Evolutionary conservation across 2,113 vertebrate genomes (phyloP), one percentile per base, ranked within the genome.

Genomic region (Neodontobutis hainanensis): DNA sequence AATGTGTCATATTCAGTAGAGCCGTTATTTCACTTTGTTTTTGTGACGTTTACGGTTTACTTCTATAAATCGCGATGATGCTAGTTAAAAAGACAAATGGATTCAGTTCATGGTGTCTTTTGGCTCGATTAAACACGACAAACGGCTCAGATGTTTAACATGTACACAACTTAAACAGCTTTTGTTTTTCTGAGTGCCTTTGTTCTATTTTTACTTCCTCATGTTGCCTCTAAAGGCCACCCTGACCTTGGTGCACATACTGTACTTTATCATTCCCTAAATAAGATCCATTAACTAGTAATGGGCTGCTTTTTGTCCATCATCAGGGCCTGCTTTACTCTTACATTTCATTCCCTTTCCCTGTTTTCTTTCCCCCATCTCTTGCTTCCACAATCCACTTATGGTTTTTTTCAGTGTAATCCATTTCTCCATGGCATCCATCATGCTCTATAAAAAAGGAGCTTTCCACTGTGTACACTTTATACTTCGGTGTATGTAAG

Each of bases 401-500:
- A 38, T 36, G 36, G 56, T 60, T 56, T 35, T 34, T 61, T 27
- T 47, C 51, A 65, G 46, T 70, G 49, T 50, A 49, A 83, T 85
- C 61, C 61, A 65, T 44, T 81, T 78, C 58, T 48, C 52, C 59
- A 59, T 73, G 42, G 59, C 78, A 83, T 87, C 62, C 76, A 75
- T 84, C 79, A 85, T 48, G 36, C 42, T 62, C 46, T 64, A 11
- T 78, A 57, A 78, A 58, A 61, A 35, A 50, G 67, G 6, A 64
- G 38, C 9, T 0, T 62, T 42, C 68, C 19, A n/a, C 44, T 36
- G 16, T 68, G 38, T 63, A 50, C 40, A 65, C 43, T 38, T 61
- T 7, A 57, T 40, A 8, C n/a, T 58, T 5, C 12, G 8, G 45
- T 51, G 42, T 61, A 43, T 38, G 56, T 55, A 58, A 59, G 68